Evolutionary conservation across 2,888 invertebrate genomes (phyloP).

Genomic region (Marasmarcha lunaedactyla): DNA sequence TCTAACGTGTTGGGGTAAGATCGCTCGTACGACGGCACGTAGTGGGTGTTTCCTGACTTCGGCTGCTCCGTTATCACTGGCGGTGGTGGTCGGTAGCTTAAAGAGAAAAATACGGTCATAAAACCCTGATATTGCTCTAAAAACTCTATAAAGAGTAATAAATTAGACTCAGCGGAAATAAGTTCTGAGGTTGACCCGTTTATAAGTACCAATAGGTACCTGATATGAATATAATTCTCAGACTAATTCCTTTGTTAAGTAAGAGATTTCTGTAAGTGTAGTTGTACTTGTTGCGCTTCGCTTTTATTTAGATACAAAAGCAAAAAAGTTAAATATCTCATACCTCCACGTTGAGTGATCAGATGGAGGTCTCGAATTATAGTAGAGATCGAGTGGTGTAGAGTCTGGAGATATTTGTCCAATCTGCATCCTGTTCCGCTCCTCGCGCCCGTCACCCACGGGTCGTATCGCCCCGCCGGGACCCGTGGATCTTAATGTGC

Average conservation of each 20-base stretch:
- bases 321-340: too few species aligned
- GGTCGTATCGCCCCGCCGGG: slow-evolving; percentile 70
- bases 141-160: slow-evolving; percentile 3
- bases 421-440: slow-evolving; percentile 81
- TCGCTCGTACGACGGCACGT: slow-evolving; percentile 90
- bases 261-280: too few species aligned
- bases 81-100: slow-evolving; percentile 83
- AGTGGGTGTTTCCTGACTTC: slow-evolving; percentile 81
- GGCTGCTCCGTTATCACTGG: slow-evolving; percentile 93
- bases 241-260: too few species aligned
- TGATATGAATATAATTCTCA: too few species aligned
- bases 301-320: too few species aligned
- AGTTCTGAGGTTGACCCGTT: background rate
- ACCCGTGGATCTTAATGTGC: slow-evolving; percentile 50
- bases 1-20: slow-evolving; percentile 89
- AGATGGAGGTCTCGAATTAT: slow-evolving; percentile 80
- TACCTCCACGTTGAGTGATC: slow-evolving; percentile 70
- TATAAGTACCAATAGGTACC: slow-evolving; percentile 3
- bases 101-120: too few species aligned
- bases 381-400: slow-evolving; percentile 79
- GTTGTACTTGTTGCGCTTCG: too few species aligned
- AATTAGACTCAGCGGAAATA: too few species aligned
- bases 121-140: too few species aligned
- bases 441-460: slow-evolving; percentile 84
- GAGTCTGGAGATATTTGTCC: slow-evolving; percentile 78